Percentiles rank a stretch among this genome's conserved stretches.
phyloP scores from a whole-genome alignment of 2,888 invertebrate genomes.

The Agriopis leucophaearia region DNA sequence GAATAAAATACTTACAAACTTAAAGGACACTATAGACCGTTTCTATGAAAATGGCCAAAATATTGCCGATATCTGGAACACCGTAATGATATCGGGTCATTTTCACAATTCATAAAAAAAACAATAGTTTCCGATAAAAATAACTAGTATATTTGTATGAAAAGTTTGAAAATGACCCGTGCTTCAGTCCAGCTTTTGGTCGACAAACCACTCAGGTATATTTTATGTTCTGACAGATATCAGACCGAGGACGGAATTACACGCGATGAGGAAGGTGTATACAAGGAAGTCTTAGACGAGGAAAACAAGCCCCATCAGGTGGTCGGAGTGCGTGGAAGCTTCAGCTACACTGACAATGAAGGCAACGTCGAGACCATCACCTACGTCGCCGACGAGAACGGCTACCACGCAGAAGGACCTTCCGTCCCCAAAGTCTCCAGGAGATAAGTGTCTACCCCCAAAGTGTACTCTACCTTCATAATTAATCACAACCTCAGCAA shows the following conservation, averaged over 20 bases:
- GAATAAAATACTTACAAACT: too few species aligned
- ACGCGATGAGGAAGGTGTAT: neutral
- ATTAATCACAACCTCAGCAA: neutral
- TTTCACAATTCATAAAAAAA: too few species aligned
- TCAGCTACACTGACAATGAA: slow-evolving; percentile 84
- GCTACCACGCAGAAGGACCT: slow-evolving; percentile 87
- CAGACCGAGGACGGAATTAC: slow-evolving; percentile 19
- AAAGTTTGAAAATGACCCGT: too few species aligned
- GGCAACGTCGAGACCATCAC: slow-evolving; percentile 83
- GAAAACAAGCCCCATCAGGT: slow-evolving; percentile 86
- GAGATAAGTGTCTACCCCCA: slow-evolving; percentile 15
- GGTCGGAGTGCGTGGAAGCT: slow-evolving; percentile 87
- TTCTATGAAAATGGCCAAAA: too few species aligned
- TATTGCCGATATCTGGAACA: too few species aligned
- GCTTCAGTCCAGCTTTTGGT: too few species aligned
- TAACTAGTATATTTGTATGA: too few species aligned
- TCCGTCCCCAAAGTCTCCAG: slow-evolving; percentile 82
- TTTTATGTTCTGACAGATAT: slow-evolving; percentile 10
- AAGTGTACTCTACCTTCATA: neutral
- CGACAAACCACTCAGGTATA: neutral
- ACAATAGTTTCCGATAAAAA: too few species aligned
- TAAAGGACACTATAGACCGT: too few species aligned
- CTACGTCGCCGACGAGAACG: slow-evolving; percentile 88
- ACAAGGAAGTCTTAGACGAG: slow-evolving; percentile 69
- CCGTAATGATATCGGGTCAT: too few species aligned